Conservation (phyloP, 1,140 invertebrate genomes). For the Drosophila sturtevanti region DNA sequence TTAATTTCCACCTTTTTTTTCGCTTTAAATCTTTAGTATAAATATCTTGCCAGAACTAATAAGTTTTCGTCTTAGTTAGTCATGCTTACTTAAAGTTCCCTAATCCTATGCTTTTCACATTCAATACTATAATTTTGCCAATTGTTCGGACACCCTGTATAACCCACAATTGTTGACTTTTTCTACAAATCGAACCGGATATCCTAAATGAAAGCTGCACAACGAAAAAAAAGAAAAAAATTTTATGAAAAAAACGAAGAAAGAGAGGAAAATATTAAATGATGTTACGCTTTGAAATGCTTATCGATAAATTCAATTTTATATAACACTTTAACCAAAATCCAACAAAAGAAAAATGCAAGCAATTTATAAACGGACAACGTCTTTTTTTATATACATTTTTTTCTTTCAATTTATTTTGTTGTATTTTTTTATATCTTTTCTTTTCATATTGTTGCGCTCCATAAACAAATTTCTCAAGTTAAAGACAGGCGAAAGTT, state of each 20-base stretch:
- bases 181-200: slow-evolving; percentile 31
- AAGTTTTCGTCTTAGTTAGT: no score
- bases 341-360: slow-evolving; percentile 29
- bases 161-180: background rate
- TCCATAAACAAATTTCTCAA: slow-evolving; percentile 46
- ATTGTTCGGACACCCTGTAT: background rate
- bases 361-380: slow-evolving; percentile 17
- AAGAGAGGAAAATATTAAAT: slow-evolving; percentile 1
- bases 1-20: no score
- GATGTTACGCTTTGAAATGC: slow-evolving; percentile 26
- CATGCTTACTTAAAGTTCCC: no score
- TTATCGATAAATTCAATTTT: slow-evolving; percentile 42
- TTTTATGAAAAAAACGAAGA: background rate
- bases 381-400: slow-evolving; percentile 5
- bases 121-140: background rate
- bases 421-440: slow-evolving; percentile 8
- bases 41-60: no score
- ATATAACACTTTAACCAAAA: slow-evolving; percentile 36
- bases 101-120: background rate
- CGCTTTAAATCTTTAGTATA: no score
- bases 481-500: slow-evolving; percentile 56
- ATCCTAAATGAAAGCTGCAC: slow-evolving; percentile 29
- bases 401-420: no score
- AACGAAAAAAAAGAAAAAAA: slow-evolving; percentile 31
- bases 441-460: slow-evolving; percentile 45